Base-by-base conservation (phyloP, 2,797 vertebrate species). In the Falco cherrug region DNA sequence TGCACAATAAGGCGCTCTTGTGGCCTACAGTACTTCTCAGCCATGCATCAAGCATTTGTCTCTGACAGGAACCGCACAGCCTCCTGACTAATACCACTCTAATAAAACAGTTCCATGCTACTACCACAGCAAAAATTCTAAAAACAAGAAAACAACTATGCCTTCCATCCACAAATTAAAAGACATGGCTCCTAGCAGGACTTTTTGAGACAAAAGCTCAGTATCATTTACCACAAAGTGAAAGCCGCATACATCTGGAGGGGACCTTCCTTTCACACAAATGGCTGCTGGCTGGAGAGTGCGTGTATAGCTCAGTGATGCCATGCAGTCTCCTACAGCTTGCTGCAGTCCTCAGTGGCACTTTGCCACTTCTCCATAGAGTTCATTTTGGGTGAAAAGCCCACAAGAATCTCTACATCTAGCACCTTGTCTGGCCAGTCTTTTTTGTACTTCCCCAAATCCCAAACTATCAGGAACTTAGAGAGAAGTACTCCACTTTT, bases 341-440 rank as follows among this genome's bases (percentile, higher is more conserved):
- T 0, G 0, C 37, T 81, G 21, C 65, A 81, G 39, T 45, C 6
- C 20, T 69, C 45, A 37, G 0, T 25, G 10, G 9, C 50, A 76
- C 24, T 53, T 63, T 9, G 8, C 7, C 1, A 2, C 25, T 73
- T 63, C 29, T 21, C 22, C 37, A 8, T 2, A 69, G 6, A 61
- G 61, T 61, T 61, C 33, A 50, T 18, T 51, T 61, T 13, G 20
- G 5, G 19, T 59, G 9, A 74, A 63, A 85, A 85, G 26, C 24
- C 39, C 16, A 3, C 4, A 57, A 33, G 15, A 79, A 76, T 67
- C 31, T 61, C 1, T 29, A 28, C 13, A 7, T 16, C 47, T 41
- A 74, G 29, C 29, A 89, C 4, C 6, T 24, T 33, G 5, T 56
- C 41, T 43, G 26, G 19, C 16, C 22, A 57, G 11, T 71, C 18